Evolutionary conservation across 2,888 invertebrate genomes (phyloP).

Genomic region (Rhodophaea formosa): DNA sequence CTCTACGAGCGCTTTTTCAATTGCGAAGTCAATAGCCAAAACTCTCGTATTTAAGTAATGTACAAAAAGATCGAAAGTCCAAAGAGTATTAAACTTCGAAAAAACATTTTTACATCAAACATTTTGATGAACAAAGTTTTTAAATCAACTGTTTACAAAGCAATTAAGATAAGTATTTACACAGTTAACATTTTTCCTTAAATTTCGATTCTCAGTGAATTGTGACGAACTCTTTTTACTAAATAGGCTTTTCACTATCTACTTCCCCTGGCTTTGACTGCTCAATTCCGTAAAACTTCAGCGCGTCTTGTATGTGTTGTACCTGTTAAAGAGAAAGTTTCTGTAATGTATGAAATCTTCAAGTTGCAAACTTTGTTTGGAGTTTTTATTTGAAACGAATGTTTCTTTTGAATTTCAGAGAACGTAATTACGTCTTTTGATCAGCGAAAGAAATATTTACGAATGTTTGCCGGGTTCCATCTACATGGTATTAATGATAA

Average conservation of each 20-base stretch:
- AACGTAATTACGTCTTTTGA: not conserved
- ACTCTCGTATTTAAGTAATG: constrained; percentile 23
- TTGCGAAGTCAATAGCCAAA: not conserved
- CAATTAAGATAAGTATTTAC: constrained; percentile 43
- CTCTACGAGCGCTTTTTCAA: not conserved
- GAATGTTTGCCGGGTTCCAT: not conserved
- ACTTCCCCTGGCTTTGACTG: constrained; percentile 59
- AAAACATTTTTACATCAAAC: constrained; percentile 44
- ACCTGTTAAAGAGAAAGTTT: constrained; percentile 53
- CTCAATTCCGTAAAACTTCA: constrained; percentile 82
- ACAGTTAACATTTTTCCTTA: constrained; percentile 34
- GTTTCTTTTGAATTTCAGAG: not conserved
- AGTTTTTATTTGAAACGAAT: not conserved
- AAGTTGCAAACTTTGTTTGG: not conserved
- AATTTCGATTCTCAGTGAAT: constrained; percentile 22
- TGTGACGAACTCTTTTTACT: constrained; percentile 35
- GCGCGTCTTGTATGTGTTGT: constrained; percentile 85
- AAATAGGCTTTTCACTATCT: constrained; percentile 61
- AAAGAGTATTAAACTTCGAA: constrained; percentile 38
- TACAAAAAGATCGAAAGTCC: constrained; percentile 29
- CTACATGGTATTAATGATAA: not conserved
- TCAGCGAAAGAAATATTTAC: not conserved
- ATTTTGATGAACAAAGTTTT: constrained; percentile 51
- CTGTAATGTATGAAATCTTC: not conserved
- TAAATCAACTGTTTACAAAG: constrained; percentile 45